Conservation (phyloP, 2,797 vertebrate genomes). For the Bradypodion ventrale region DNA sequence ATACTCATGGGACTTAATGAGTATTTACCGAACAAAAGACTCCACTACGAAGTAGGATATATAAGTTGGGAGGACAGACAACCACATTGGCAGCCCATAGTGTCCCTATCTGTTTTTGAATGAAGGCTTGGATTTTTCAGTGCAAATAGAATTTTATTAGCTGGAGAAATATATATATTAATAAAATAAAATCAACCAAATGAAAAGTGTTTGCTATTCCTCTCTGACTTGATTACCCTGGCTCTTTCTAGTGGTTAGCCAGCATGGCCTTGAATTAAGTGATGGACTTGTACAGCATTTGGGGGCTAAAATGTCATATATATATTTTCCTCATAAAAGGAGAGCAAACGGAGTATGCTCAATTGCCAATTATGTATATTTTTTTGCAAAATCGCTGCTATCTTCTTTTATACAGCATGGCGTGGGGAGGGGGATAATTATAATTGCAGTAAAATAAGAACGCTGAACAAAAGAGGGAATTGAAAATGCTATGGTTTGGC, state of each 20-base stretch:
- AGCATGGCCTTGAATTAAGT: slow-evolving; percentile 60
- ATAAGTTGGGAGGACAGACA: slow-evolving; percentile 60
- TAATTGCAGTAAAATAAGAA: slow-evolving; percentile 64
- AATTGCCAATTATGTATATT: slow-evolving; percentile 62
- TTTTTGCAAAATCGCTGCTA: slow-evolving; percentile 68
- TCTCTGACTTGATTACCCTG: slow-evolving; percentile 67
- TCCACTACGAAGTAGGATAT: slow-evolving; percentile 44
- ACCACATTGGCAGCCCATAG: slow-evolving; percentile 43
- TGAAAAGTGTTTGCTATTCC: slow-evolving; percentile 50
- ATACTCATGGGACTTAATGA: slow-evolving; percentile 64
- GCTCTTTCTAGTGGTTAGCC: slow-evolving; percentile 70
- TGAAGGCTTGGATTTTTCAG: neutral
- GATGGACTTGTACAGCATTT: slow-evolving; percentile 50
- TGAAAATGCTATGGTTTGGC: slow-evolving; percentile 68
- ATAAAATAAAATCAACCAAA: slow-evolving; percentile 52
- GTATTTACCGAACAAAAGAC: slow-evolving; percentile 65
- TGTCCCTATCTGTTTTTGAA: neutral
- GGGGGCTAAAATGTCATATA: slow-evolving; percentile 16
- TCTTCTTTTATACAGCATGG: slow-evolving; percentile 62
- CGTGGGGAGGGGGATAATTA: slow-evolving; percentile 52
- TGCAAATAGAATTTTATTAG: slow-evolving; percentile 56
- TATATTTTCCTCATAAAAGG: slow-evolving; percentile 55
- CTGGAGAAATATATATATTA: slow-evolving; percentile 65
- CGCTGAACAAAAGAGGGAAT: slow-evolving; percentile 66
- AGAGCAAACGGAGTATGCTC: slow-evolving; percentile 50